Percentiles rank a stretch among this genome's conserved stretches.
These are phyloP conservation scores for Kryptopterus vitreolus DNA, from an alignment of 2,797 vertebrate species.

Conservation along the genomic window DNA sequence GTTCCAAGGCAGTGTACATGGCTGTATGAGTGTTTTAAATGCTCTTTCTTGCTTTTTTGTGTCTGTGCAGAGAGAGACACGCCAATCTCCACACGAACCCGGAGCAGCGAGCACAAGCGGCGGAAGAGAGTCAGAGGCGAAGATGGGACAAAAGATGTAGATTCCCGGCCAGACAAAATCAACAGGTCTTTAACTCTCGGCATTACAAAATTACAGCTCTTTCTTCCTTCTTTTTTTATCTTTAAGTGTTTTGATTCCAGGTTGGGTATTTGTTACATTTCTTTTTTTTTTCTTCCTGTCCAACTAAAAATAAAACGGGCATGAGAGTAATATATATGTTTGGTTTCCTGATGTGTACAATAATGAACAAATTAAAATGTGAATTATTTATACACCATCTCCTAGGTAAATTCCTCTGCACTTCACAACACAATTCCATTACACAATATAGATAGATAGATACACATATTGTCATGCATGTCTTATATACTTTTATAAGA, in stretches of 20 bases:
- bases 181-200: slow-evolving; percentile 51
- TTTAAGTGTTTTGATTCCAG: background rate
- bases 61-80: slow-evolving; percentile 52
- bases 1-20: background rate
- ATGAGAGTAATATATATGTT: background rate
- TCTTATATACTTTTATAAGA: too few relatives aligned
- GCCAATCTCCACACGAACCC: slow-evolving; percentile 59
- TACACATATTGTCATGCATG: too few relatives aligned
- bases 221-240: background rate
- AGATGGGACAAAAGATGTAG: background rate
- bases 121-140: slow-evolving; percentile 57
- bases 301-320: background rate
- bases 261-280: background rate
- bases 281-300: background rate
- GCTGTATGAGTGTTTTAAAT: background rate
- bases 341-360: too few relatives aligned
- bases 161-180: slow-evolving; percentile 53
- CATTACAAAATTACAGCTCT: background rate
- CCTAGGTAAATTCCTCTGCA: background rate
- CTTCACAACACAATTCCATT: background rate
- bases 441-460: background rate
- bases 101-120: slow-evolving; percentile 64
- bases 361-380: background rate
- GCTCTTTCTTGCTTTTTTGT: background rate
- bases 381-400: background rate